Base-by-base conservation (phyloP, 2,888 invertebrate species). In the Coelogynopora nodosa region DNA sequence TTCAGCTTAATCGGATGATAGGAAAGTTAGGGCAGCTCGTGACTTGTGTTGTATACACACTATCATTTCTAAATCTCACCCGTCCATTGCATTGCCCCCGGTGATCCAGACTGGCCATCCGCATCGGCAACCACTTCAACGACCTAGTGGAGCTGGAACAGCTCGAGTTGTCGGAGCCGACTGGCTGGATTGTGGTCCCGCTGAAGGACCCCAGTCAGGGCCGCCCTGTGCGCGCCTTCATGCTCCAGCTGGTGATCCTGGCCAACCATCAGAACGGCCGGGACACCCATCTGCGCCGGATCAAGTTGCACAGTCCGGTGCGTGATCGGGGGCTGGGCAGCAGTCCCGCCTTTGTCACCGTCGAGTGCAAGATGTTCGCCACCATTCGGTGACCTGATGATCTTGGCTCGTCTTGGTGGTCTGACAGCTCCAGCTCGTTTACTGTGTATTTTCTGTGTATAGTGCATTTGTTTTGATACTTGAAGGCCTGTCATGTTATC, bases 181-280 rank as follows among this genome's bases (percentile, higher is more conserved):
- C 95, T 90, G 98, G 99, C 67, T 99, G 98, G 99, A 95, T 98
- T 81, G 94, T 95, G 90, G 95, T 97, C 90, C 96, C 96, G 49
- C 94, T 97, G 67, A 96, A 95, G 92, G 96, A 97, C 91, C n/a
- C n/a, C n/a, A 94, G 95, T 84, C 90, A 89, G 80, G 90, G 96
- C 67, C 94, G 95, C 89, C 96, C 96, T 0, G 95, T 98, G 83
- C 94, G 97, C 89, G 97, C 98, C 23, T 98, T 97, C 91, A 97
- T 92, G 91, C 90, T 92, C 49, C 92, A 92, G 88, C 90, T 92
- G 30, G 91, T 91, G 0, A 90, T 92, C 0, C 94, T 98, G 82
- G 96, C 97, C 89, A 99, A 99, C 92, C 99, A 99, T 92, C 99
- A 99, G 92, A 99, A 98, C 93, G 99, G 99, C 0, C 93, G 99